Base-by-base conservation (phyloP, 2,113 vertebrate species). In the Xiphophorus maculatus region DNA sequence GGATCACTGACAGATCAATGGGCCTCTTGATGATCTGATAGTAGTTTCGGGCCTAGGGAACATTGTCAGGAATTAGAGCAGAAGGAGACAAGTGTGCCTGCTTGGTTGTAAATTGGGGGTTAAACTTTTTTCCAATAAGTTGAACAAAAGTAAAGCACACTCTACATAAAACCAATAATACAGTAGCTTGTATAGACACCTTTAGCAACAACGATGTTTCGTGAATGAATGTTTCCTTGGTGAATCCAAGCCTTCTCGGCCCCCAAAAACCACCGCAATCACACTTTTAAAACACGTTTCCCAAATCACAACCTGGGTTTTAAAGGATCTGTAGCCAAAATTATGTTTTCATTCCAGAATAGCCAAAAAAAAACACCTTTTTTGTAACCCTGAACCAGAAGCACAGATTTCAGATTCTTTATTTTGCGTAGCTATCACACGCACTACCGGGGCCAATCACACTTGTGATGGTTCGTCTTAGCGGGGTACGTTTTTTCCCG, bases 11-110 rank as follows among this genome's bases (percentile, higher is more conserved):
- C 67, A 98, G 94, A 90, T 98, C 96, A 85, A 98, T 96, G 44
- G 97, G 97, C 83, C 92, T 96, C 93, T 96, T 97, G 84, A 98
- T 97, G 84, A 98, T 97, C 94, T 98, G 97, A 85, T 98, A 98
- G 90, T 98, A 98, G 93, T 98, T 97, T 5, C 91, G 92, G 42
- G 96, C 96, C 97, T 97, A 86, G 42, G 86, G 71, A 51, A 66
- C 29, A 84, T 71, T 84, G 71, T 68, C 40, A 79, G 13, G 48
- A 15, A 66, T 85, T 28, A 54, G 51, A 30, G 76, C 42, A 66
- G 3, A 4, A 7, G 13, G 3, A 33, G 64, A 48, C 40, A 40
- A 17, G 37, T 61, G 19, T 60, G 71, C 65, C 14, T 0, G 4
- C 22, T 28, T 54, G 74, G 37, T 30, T n/a, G 9, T 65, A 35